Conservation (phyloP, 2,797 vertebrate species). For the Gymnothorax reevesii region DNA sequence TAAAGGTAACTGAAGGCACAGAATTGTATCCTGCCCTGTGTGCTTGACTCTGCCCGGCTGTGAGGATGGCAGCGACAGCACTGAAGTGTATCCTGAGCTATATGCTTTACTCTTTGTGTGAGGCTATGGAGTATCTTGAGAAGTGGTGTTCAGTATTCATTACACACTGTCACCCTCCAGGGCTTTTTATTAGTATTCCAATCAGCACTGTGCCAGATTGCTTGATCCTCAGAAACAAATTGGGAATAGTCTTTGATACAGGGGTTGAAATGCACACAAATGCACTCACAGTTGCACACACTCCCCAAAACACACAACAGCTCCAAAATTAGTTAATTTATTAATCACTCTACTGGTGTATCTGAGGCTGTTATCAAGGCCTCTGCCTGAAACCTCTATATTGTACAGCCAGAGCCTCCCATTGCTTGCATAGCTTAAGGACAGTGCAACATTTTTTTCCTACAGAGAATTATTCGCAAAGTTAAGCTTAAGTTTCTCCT, state of each 20-base stretch:
- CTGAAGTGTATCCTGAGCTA: slow-evolving; percentile 5
- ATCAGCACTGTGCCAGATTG: slow-evolving; percentile 55
- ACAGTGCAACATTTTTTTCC: slow-evolving; percentile 17
- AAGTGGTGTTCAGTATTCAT: slow-evolving; percentile 56
- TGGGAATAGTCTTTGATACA: slow-evolving; percentile 69
- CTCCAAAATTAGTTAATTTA: slow-evolving; percentile 14
- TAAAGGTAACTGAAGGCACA: no score
- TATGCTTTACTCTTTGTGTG: slow-evolving; percentile 28
- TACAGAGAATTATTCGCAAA: slow-evolving; percentile 14
- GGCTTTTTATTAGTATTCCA: slow-evolving; percentile 66
- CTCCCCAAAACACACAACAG: neutral
- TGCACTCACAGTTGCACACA: slow-evolving; percentile 29
- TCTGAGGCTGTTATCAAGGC: slow-evolving; percentile 9
- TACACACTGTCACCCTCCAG: slow-evolving; percentile 49
- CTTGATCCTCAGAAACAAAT: slow-evolving; percentile 67
- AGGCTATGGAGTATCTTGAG: slow-evolving; percentile 1
- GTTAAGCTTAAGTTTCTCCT: slow-evolving; percentile 23
- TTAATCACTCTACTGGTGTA: slow-evolving; percentile 4
- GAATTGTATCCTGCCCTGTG: no score
- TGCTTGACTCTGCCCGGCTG: neutral
- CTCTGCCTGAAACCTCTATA: neutral
- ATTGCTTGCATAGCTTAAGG: slow-evolving; percentile 20
- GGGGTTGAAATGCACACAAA: slow-evolving; percentile 47
- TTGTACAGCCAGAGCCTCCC: neutral
- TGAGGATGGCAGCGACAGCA: neutral